These are phyloP conservation scores for Odontocolon sp. DNA, from an alignment of 2,888 invertebrate species.

Conservation along the genomic window DNA sequence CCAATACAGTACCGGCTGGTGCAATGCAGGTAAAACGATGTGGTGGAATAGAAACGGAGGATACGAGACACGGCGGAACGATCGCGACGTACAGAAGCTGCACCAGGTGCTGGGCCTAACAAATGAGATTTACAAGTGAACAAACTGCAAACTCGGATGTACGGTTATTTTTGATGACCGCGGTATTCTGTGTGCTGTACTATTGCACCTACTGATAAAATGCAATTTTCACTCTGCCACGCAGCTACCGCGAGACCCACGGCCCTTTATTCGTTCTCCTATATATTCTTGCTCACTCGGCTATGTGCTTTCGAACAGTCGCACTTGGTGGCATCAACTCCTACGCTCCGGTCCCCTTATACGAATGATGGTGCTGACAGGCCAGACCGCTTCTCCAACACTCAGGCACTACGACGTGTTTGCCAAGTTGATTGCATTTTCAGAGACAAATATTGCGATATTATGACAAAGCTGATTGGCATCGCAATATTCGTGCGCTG, in stretches of 20 bases:
- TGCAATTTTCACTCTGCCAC: conserved; percentile 69
- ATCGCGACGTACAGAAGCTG: neutral
- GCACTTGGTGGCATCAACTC: neutral
- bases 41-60: no score
- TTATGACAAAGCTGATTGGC: conserved; percentile 65
- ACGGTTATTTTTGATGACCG: neutral
- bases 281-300: neutral
- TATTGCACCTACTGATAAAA: conserved; percentile 60
- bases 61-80: neutral
- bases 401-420: conserved; percentile 58
- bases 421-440: conserved; percentile 72
- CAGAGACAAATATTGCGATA: conserved; percentile 69
- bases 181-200: neutral
- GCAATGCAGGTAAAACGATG: no score
- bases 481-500: neutral
- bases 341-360: neutral
- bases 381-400: no score
- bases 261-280: conserved; percentile 12
- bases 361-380: no score
- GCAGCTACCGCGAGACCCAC: conserved; percentile 29
- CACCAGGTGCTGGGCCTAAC: conserved; percentile 56
- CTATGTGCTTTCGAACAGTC: neutral
- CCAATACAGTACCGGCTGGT: conserved; percentile 59
- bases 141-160: conserved; percentile 55
- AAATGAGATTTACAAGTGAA: conserved; percentile 71